Conservation (phyloP, 2,113 vertebrate species). For the Gasterosteus nipponicus region DNA sequence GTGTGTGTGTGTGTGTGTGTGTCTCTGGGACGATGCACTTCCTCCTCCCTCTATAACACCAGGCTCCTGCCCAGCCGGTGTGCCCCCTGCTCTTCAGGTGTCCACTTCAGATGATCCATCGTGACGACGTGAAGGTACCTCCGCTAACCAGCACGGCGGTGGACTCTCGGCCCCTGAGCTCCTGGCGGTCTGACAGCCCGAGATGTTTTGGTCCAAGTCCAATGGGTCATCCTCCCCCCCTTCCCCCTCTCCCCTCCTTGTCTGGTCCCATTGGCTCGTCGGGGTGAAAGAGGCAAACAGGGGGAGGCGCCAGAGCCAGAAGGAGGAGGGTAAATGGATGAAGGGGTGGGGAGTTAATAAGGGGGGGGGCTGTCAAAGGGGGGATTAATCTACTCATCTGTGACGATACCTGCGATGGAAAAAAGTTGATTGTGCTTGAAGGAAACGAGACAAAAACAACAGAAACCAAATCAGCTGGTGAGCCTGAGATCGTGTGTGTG, state of each 20-base stretch:
- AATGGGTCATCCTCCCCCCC: slow-evolving; percentile 30
- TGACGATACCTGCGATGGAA: neutral
- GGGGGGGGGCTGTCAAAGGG: slow-evolving; percentile 13
- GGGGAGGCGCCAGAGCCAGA: slow-evolving; percentile 51
- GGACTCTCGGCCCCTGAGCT: slow-evolving; percentile 13
- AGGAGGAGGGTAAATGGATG: slow-evolving; percentile 24
- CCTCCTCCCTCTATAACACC: slow-evolving; percentile 1
- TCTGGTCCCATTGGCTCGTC: slow-evolving; percentile 70
- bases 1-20: neutral
- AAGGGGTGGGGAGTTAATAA: neutral
- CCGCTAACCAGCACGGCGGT: neutral
- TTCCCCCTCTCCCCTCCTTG: slow-evolving; percentile 4
- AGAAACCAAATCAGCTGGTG: too few species aligned
- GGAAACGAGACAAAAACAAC: too few species aligned
- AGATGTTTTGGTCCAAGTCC: slow-evolving; percentile 62
- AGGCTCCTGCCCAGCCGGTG: neutral
- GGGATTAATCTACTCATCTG: slow-evolving; percentile 2
- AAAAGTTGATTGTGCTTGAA: too few species aligned
- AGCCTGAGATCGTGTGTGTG: too few species aligned
- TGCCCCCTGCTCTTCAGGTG: slow-evolving; percentile 13
- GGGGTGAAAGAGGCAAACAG: slow-evolving; percentile 60
- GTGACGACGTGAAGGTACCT: slow-evolving; percentile 1
- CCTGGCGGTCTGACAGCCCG: slow-evolving; percentile 27
- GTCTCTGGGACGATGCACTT: neutral
- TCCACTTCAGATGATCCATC: slow-evolving; percentile 22